Evolutionary conservation across 2,113 vertebrate genomes (phyloP), one percentile per base, ranked within the genome.

Genomic region (Heterotis niloticus): DNA sequence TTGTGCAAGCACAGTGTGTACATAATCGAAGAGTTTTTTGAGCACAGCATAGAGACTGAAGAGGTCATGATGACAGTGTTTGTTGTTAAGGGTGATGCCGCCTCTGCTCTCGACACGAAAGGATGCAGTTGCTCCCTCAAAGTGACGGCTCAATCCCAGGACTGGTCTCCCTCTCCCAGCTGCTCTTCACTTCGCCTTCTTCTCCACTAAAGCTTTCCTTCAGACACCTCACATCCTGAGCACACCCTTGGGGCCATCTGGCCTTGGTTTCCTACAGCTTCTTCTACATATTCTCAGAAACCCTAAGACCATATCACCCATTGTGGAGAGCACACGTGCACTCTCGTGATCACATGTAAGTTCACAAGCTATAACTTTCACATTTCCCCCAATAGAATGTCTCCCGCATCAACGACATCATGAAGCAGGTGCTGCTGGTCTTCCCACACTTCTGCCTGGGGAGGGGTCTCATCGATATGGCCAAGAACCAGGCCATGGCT

Each of bases 361-460:
- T 59, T 26, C 14, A 24, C 17, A 20, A 23, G 70, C 11, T 57
- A 24, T 29, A 17, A 75, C 75, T 18, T 28, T 54, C 20, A 56
- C n/a, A 0, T 71, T 29, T 83, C 85, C 28, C 84, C 34, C 83
- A 59, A 86, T 87, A 99, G 97, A 95, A 94, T 28, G 85, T 98
- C 74, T 88, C 90, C 81, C 88, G 84, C 56, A 95, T 98, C 88
- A 99, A 99, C 80, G 89, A 96, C 72, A 95, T 99, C 18, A 86
- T 99, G 87, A 99, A 99, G 82, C 96, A 98, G 26, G 95, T 95
- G 77, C 93, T 99, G 80, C 89, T 99, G 81, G 94, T 99, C 78
- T 99, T 99, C 82, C 98, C 98, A 23, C 98, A 99, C 84, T 99
- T 99, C 91, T 99, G 98, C 83, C 86, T 99, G 85, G 98, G 98